Percentiles rank a stretch among this genome's conserved stretches.
These are phyloP conservation scores for Anomalospiza imberbis DNA, from an alignment of 2,797 vertebrate species.

Conservation along the genomic window DNA sequence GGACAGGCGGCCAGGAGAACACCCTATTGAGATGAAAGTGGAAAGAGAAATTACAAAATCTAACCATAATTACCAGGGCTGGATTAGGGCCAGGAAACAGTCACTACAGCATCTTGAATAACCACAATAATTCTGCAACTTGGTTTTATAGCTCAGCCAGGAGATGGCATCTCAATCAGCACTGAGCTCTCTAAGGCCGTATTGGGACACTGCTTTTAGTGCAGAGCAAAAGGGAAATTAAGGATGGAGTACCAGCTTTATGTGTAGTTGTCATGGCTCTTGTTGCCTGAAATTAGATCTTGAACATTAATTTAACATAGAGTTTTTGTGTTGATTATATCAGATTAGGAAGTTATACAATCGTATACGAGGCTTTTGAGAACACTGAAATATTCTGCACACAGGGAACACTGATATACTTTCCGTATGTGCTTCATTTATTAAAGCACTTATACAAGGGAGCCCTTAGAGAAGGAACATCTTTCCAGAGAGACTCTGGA, in stretches of 20 bases:
- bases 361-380: slow-evolving; percentile 61
- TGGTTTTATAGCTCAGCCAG: slow-evolving; percentile 52
- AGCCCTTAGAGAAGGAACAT: slow-evolving; percentile 66
- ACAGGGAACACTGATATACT: slow-evolving; percentile 43
- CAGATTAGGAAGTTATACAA: slow-evolving; percentile 73
- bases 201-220: neutral
- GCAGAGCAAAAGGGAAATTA: slow-evolving; percentile 7
- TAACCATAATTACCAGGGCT: slow-evolving; percentile 37
- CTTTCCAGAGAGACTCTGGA: slow-evolving; percentile 70
- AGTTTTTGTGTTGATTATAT: slow-evolving; percentile 70
- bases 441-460: slow-evolving; percentile 69
- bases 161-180: slow-evolving; percentile 37
- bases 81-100: slow-evolving; percentile 38
- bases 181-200: neutral
- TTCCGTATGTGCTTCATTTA: slow-evolving; percentile 74
- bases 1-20: slow-evolving; percentile 39
- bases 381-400: slow-evolving; percentile 48
- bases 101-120: slow-evolving; percentile 30
- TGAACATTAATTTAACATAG: slow-evolving; percentile 71
- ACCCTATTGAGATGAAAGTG: slow-evolving; percentile 39
- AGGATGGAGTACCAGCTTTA: neutral
- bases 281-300: slow-evolving; percentile 66
- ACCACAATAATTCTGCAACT: slow-evolving; percentile 14
- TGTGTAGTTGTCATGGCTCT: neutral
- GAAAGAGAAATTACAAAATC: slow-evolving; percentile 57